Percentiles rank a stretch among this genome's conserved stretches.
Evolutionary conservation across 2,888 invertebrate species (phyloP).

Genomic region (Toxonevra muliebris): DNA sequence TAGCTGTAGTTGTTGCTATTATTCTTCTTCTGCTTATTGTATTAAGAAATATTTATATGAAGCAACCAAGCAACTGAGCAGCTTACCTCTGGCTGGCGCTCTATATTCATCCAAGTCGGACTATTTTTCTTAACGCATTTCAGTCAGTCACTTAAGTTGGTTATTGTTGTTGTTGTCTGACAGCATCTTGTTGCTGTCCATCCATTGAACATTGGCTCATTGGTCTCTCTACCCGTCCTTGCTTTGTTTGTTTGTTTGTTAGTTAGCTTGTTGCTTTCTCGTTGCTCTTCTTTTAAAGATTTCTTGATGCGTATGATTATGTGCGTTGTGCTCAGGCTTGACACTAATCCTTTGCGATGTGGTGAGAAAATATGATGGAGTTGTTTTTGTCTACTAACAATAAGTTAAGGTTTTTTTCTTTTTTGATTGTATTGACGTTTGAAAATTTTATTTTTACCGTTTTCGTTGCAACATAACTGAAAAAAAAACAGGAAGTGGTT

Average conservation of each 20-base stretch:
- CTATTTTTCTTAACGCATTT: background rate
- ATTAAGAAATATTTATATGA: background rate
- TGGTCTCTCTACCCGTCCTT: background rate
- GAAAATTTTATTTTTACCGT: no score
- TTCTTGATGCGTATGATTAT: slow-evolving; percentile 28
- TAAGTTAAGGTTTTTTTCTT: no score
- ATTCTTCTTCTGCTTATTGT: no score
- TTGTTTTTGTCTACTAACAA: no score
- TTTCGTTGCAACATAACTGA: no score
- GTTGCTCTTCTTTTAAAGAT: slow-evolving; percentile 2
- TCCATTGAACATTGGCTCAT: slow-evolving; percentile 7
- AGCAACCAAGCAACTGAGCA: slow-evolving; percentile 1
- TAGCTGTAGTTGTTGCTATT: no score
- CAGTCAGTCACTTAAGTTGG: slow-evolving; percentile 11
- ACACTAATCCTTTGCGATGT: slow-evolving; percentile 35
- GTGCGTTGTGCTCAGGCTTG: slow-evolving; percentile 15
- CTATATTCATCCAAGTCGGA: no score
- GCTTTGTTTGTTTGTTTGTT: no score
- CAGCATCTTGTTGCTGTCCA: background rate
- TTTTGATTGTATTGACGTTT: no score
- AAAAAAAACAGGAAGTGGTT: no score
- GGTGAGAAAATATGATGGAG: slow-evolving; percentile 21
- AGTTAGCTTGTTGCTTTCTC: background rate
- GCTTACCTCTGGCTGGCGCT: background rate
- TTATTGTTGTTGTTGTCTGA: background rate